Evolutionary conservation across 2,888 invertebrate genomes (phyloP).

Genomic region (Glaucopsyche alexis): DNA sequence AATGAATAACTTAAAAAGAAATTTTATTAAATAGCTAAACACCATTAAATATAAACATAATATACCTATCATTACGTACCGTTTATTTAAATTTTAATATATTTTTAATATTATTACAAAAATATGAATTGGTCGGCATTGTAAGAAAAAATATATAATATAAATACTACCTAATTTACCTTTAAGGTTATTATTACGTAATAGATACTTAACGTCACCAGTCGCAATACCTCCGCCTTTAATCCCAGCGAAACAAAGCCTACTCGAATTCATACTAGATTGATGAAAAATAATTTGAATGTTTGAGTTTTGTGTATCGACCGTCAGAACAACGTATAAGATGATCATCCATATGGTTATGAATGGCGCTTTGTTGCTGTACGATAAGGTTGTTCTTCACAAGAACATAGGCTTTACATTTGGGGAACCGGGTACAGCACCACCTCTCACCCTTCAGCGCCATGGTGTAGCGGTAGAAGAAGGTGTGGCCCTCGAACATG

Average conservation of each 20-base stretch:
- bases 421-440: constrained; percentile 46
- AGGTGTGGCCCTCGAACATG: constrained; percentile 51
- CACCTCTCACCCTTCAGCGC: constrained; percentile 40
- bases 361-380: constrained; percentile 32
- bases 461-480: constrained; percentile 53
- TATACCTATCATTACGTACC: too few relatives aligned
- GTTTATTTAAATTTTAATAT: too few relatives aligned
- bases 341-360: constrained; percentile 40
- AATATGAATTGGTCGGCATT: not conserved
- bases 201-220: too few relatives aligned
- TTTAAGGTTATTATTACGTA: not conserved
- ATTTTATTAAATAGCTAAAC: not conserved
- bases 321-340: constrained; percentile 41
- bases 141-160: not conserved
- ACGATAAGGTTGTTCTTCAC: constrained; percentile 35
- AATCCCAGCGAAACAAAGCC: too few relatives aligned
- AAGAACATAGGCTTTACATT: constrained; percentile 43
- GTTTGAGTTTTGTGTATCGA: constrained; percentile 39
- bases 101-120: not conserved
- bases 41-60: not conserved
- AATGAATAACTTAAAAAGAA: not conserved
- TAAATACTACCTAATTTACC: not conserved
- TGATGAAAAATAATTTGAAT: not conserved
- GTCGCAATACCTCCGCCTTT: too few relatives aligned
- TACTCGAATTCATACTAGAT: not conserved